Evolutionary conservation across 1,140 invertebrate genomes (phyloP).

Genomic region (Theocolax elegans): DNA sequence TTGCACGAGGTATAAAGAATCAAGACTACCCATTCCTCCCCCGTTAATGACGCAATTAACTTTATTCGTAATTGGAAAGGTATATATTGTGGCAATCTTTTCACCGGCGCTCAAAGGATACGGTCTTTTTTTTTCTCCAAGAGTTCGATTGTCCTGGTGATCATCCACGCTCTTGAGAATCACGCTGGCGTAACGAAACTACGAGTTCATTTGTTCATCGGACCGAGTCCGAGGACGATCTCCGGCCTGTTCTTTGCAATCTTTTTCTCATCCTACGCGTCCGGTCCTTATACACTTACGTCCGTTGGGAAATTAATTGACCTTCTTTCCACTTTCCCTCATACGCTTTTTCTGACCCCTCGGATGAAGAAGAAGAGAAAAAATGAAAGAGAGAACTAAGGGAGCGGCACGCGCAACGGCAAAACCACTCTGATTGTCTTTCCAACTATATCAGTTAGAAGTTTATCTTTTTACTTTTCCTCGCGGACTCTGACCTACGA

Average conservation of each 20-base stretch:
- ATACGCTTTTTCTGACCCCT: background rate
- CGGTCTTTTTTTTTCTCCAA: too few relatives aligned
- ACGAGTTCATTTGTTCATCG: background rate
- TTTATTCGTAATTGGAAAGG: too few relatives aligned
- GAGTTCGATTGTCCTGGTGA: too few relatives aligned
- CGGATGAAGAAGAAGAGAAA: background rate
- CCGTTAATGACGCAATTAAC: too few relatives aligned
- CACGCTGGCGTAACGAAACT: too few relatives aligned
- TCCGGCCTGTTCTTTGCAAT: background rate
- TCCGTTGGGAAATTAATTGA: constrained; percentile 32
- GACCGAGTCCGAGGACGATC: background rate
- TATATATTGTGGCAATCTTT: too few relatives aligned
- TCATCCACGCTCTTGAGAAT: too few relatives aligned
- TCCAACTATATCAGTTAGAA: background rate
- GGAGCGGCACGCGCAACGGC: background rate
- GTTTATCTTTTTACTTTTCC: background rate
- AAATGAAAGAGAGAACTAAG: background rate
- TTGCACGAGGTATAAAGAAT: too few relatives aligned
- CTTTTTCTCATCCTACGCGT: background rate
- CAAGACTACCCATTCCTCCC: too few relatives aligned
- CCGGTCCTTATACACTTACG: background rate
- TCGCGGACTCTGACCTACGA: too few relatives aligned
- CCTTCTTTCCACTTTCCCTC: constrained; percentile 1
- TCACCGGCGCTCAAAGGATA: too few relatives aligned
- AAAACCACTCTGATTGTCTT: constrained; percentile 4